Percentiles rank a stretch among this genome's conserved stretches.
phyloP scores from a whole-genome alignment of 2,888 invertebrate species.

The Oligia strigilis region DNA sequence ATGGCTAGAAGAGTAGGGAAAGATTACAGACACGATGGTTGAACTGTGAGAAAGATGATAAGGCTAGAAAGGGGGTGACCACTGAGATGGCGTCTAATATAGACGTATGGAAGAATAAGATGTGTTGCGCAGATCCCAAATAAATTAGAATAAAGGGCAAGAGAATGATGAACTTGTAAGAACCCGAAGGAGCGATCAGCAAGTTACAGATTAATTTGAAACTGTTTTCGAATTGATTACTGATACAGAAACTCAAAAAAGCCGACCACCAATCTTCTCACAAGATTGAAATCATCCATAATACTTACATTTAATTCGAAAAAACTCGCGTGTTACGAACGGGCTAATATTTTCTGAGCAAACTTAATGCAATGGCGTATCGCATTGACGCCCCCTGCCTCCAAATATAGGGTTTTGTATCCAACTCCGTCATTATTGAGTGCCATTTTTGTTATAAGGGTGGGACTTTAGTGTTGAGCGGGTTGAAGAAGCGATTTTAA shows the following conservation, averaged over 20 bases:
- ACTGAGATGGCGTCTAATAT: neutral
- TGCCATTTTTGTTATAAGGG: slow-evolving; percentile 48
- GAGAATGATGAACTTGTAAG: neutral
- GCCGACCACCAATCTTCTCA: slow-evolving; percentile 17
- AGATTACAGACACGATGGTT: too few species aligned
- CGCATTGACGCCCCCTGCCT: slow-evolving; percentile 59
- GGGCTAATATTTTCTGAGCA: slow-evolving; percentile 40
- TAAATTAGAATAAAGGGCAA: neutral
- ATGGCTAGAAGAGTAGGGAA: too few species aligned
- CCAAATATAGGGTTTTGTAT: slow-evolving; percentile 59
- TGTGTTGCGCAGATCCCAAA: neutral
- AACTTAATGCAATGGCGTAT: slow-evolving; percentile 52
- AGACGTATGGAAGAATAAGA: neutral
- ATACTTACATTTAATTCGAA: slow-evolving; percentile 15
- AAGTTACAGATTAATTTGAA: neutral
- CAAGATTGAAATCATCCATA: slow-evolving; percentile 53
- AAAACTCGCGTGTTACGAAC: slow-evolving; percentile 35
- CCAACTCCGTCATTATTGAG: slow-evolving; percentile 58
- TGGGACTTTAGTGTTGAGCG: slow-evolving; percentile 27
- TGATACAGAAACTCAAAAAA: slow-evolving; percentile 8
- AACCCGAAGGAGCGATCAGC: neutral
- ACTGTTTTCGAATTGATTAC: slow-evolving; percentile 20
- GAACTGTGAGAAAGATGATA: too few species aligned
- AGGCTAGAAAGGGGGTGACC: neutral
- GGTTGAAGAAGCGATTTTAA: slow-evolving; percentile 19